Conservation (phyloP, 1,140 invertebrate species). For the Drosophila micromelanica region DNA sequence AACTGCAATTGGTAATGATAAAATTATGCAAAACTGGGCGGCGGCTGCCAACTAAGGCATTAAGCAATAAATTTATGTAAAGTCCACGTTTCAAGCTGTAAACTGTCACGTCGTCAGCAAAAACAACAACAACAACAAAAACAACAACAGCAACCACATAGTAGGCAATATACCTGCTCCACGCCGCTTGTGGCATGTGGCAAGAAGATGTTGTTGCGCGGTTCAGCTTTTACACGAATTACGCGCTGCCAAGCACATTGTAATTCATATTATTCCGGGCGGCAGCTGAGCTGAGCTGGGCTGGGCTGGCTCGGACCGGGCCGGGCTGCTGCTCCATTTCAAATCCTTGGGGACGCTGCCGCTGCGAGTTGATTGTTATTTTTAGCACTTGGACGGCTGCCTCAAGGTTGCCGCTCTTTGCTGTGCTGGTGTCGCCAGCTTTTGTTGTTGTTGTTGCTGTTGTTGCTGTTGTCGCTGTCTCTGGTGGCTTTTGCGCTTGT, state of each 20-base stretch:
- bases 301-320: background rate
- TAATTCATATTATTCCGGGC: conserved; percentile 73
- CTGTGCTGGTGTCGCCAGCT: background rate
- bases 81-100: conserved; percentile 52
- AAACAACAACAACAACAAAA: conserved; percentile 14
- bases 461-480: background rate
- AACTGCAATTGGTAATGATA: conserved; percentile 48
- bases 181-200: background rate
- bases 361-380: conserved; percentile 29
- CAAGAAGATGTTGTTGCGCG: conserved; percentile 9
- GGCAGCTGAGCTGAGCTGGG: conserved; percentile 5
- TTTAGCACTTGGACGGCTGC: conserved; percentile 36
- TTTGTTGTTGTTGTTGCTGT: background rate
- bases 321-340: conserved; percentile 35
- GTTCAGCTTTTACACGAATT: conserved; percentile 68
- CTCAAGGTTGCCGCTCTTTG: conserved; percentile 23
- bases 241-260: conserved; percentile 66
- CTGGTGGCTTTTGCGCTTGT: conserved; percentile 5
- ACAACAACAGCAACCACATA: conserved; percentile 16
- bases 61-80: conserved; percentile 76
- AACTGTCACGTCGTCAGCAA: conserved; percentile 57
- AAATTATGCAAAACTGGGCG: conserved; percentile 38
- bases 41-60: conserved; percentile 39
- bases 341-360: conserved; percentile 45
- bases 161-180: conserved; percentile 5